These are phyloP conservation scores for Macaria notata DNA, from an alignment of 2,888 invertebrate species.

Conservation along the genomic window DNA sequence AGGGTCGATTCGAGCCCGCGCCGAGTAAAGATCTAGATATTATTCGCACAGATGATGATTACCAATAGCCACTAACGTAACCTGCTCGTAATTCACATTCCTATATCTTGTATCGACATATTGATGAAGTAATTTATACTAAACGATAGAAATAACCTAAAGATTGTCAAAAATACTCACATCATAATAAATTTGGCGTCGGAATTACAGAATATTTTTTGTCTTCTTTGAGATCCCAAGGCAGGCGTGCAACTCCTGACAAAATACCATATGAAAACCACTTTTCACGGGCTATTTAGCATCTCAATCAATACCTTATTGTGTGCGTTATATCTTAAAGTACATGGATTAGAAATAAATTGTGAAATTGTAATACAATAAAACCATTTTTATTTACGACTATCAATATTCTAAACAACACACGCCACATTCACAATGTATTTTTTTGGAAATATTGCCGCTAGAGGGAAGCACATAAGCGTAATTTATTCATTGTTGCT, in stretches of 20 bases:
- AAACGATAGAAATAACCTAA: slow-evolving; percentile 34
- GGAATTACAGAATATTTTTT: slow-evolving; percentile 76
- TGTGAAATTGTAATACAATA: slow-evolving; percentile 55
- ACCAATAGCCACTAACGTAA: slow-evolving; percentile 34
- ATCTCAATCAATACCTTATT: slow-evolving; percentile 45
- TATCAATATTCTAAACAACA: slow-evolving; percentile 79
- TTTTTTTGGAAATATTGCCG: slow-evolving; percentile 63
- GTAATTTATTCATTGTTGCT: slow-evolving; percentile 21
- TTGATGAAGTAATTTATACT: slow-evolving; percentile 11
- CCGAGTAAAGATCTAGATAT: slow-evolving; percentile 2
- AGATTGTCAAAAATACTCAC: slow-evolving; percentile 63
- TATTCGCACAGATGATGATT: slow-evolving; percentile 10
- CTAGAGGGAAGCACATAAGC: slow-evolving; percentile 57
- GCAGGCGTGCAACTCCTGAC: slow-evolving; percentile 80
- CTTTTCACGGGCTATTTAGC: slow-evolving; percentile 47
- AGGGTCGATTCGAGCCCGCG: not conserved
- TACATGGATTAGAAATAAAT: slow-evolving; percentile 55
- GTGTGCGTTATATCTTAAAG: slow-evolving; percentile 51
- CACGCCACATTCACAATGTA: slow-evolving; percentile 82
- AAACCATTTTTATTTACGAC: slow-evolving; percentile 80
- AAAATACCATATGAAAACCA: slow-evolving; percentile 69
- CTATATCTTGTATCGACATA: not conserved
- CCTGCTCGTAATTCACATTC: slow-evolving; percentile 46
- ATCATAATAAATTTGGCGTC: slow-evolving; percentile 77
- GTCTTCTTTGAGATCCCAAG: slow-evolving; percentile 76